Evolutionary conservation across 2,113 vertebrate species (phyloP).

Genomic region (Erinaceus europaeus): DNA sequence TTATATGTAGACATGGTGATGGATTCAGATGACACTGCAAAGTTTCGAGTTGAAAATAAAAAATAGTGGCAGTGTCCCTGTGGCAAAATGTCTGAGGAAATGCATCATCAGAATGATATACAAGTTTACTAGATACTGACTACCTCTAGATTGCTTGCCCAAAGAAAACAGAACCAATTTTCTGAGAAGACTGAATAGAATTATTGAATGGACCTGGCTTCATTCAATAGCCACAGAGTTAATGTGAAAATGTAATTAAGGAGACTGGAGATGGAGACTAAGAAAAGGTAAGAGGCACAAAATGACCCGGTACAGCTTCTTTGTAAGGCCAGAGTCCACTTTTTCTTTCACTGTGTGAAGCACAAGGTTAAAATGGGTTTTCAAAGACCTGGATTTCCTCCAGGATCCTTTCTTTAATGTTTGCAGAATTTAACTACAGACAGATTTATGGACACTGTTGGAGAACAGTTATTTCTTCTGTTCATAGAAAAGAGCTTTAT

Average conservation of each 20-base stretch:
- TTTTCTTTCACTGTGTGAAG: not conserved
- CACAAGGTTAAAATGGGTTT: conserved; percentile 23
- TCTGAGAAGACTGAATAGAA: conserved; percentile 58
- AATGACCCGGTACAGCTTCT: conserved; percentile 6
- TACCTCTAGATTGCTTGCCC: conserved; percentile 10
- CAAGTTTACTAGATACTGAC: conserved; percentile 29
- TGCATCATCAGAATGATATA: conserved; percentile 29
- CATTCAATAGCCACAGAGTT: conserved; percentile 55
- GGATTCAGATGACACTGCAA: conserved; percentile 44
- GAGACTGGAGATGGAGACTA: conserved; percentile 6
- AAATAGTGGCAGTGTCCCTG: conserved; percentile 23
- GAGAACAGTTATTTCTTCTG: conserved; percentile 22
- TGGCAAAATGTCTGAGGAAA: conserved; percentile 58
- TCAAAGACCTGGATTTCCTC: conserved; percentile 12
- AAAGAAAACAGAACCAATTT: conserved; percentile 68
- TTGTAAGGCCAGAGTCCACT: conserved; percentile 42
- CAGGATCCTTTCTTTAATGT: not conserved
- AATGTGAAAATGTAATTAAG: conserved; percentile 60
- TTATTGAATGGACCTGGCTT: conserved; percentile 48
- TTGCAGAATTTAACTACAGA: not conserved
- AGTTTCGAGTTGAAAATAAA: conserved; percentile 46
- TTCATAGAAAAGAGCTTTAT: conserved; percentile 36
- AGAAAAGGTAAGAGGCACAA: conserved; percentile 31
- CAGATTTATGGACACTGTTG: conserved; percentile 31
- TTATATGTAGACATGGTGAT: conserved; percentile 43